A percentile compares a stretch with the other conserved stretches of the same genome.
Evolutionary conservation across 1,140 invertebrate species (phyloP).

Genomic region (Conus ventricosus): DNA sequence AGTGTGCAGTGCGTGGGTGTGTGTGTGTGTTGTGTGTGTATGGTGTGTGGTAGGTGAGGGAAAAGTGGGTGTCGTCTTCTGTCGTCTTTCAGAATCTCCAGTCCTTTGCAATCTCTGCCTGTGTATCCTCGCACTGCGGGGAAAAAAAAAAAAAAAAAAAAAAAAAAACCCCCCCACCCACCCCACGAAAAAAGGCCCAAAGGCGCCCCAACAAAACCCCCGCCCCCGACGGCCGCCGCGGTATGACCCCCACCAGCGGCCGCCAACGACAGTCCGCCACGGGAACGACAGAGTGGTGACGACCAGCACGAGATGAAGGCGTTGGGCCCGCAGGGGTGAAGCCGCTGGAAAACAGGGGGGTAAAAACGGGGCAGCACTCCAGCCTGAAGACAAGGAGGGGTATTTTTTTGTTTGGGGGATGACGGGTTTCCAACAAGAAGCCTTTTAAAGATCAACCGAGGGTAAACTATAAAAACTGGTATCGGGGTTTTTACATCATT

Average conservation of each 20-base stretch:
- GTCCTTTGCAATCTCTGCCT: too few species aligned
- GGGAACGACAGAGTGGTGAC: slow-evolving; percentile 64
- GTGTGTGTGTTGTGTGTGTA: neutral
- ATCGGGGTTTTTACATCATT: too few species aligned
- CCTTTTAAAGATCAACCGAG: too few species aligned
- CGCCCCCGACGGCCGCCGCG: neutral
- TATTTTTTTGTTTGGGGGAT: too few species aligned
- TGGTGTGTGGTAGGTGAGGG: neutral
- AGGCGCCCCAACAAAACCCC: neutral
- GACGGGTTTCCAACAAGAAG: too few species aligned
- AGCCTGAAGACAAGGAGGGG: slow-evolving; percentile 59
- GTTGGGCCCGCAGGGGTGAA: slow-evolving; percentile 60
- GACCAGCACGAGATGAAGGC: slow-evolving; percentile 71
- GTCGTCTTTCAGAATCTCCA: neutral
- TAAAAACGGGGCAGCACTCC: slow-evolving; percentile 71
- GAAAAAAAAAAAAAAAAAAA: too few species aligned
- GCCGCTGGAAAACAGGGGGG: slow-evolving; percentile 51
- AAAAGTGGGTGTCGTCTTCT: neutral
- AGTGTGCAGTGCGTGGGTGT: neutral
- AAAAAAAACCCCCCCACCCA: neutral
- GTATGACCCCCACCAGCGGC: neutral
- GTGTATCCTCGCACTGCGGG: too few species aligned
- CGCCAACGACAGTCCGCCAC: neutral
- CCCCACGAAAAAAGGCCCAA: slow-evolving; percentile 6
- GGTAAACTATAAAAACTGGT: too few species aligned